Evolutionary conservation across 2,113 vertebrate genomes (phyloP).

Genomic region (Antechinus flavipes): DNA sequence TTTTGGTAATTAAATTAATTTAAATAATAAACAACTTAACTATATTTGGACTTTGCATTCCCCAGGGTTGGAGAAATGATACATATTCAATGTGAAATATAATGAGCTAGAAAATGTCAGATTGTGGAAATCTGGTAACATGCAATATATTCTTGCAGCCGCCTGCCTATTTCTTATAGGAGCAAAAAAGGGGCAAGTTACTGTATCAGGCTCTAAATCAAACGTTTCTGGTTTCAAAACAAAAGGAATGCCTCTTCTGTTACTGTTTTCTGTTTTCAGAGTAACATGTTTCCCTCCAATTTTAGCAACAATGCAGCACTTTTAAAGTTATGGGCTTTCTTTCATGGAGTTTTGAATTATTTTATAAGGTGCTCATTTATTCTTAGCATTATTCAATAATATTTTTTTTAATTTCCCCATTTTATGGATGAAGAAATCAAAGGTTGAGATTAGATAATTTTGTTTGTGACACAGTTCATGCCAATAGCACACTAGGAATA

Average conservation of each 20-base stretch:
- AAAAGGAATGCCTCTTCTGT: conserved; percentile 71
- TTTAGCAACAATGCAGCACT: neutral
- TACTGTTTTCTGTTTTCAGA: conserved; percentile 61
- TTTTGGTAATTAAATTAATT: conserved; percentile 83
- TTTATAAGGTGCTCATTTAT: neutral
- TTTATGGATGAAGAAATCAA: neutral
- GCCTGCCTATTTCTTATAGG: conserved; percentile 47
- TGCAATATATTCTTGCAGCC: conserved; percentile 53
- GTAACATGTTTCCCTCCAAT: neutral
- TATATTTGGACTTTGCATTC: conserved; percentile 69
- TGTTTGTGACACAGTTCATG: neutral
- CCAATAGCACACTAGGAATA: neutral
- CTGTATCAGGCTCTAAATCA: conserved; percentile 75
- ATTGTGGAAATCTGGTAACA: conserved; percentile 75
- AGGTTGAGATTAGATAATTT: neutral
- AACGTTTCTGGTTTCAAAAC: conserved; percentile 62
- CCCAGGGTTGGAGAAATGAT: conserved; percentile 68
- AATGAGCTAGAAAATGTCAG: conserved; percentile 70
- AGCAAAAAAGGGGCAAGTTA: conserved; percentile 58
- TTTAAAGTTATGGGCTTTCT: neutral
- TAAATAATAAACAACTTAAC: conserved; percentile 77
- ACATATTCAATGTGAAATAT: conserved; percentile 75
- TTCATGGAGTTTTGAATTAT: neutral
- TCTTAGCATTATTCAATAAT: neutral
- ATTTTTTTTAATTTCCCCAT: too few relatives aligned